Base-by-base conservation (phyloP, 2,888 invertebrate species). In the Cheilosia vulpina region DNA sequence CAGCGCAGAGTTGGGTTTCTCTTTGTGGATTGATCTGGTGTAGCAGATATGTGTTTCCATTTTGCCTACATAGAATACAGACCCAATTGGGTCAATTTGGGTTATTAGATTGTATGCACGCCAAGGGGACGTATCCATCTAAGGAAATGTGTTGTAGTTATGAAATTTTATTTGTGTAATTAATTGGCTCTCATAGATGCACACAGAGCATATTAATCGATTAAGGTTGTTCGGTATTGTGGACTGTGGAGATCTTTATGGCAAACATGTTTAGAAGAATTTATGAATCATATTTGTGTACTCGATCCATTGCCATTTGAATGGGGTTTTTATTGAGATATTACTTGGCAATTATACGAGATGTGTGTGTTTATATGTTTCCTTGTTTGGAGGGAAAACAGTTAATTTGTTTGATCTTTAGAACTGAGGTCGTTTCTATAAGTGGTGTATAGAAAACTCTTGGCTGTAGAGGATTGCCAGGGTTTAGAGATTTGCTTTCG, bases 271-370 rank as follows among this genome's bases (percentile, higher is more conserved):
- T 9, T 41, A 17, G 55, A 72, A 62, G 66, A 77, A 78, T 77
- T 68, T 55, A 66, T 58, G 69, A 77, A 45, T 65, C 71, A 47
- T 38, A 43, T 53, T 21, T 41, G 24, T 43, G 5, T n/a, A 73
- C 73, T 73, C 57, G 45, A 78, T 72, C 55, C 66, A 83, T 72
- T 72, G 82, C 62, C 82, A 77, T 77, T 76, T 45, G 65, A 77
- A 71, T 77, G 55, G 41, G 21, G 60, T 66, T 65, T 43, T 63
- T 57, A 78, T 73, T 83, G 72, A 78, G 52, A 78, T 63, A 83
- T 83, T 68, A 78, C 21, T 73, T 31, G 19, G 21, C 7, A 24
- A 72, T 68, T 60, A 76, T 27, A 6, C 21, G 52, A 58, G 31
- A 38, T 38, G 34, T n/a, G 55, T 53, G 17, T 21, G 47, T 11